These are phyloP conservation scores for Rhopalosiphum padi DNA, from an alignment of 1,140 invertebrate species.

Conservation along the genomic window DNA sequence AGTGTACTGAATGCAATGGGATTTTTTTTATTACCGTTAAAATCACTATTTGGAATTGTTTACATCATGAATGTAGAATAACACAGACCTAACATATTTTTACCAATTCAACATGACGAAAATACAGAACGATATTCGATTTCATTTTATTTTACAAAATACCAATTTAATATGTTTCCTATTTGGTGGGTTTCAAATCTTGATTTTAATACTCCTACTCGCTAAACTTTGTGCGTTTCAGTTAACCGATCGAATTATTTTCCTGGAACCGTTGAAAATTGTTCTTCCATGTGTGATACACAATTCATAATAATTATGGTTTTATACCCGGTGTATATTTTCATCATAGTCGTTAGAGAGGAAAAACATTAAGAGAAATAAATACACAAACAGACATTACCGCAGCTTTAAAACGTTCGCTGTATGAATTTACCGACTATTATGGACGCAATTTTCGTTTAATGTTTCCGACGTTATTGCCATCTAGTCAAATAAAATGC, in stretches of 20 bases:
- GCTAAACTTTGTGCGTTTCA: not conserved
- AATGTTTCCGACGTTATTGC: slow-evolving; percentile 41
- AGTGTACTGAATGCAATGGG: not conserved
- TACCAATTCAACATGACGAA: not conserved
- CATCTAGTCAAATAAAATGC: slow-evolving; percentile 1
- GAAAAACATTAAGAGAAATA: slow-evolving; percentile 15
- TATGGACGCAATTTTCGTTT: slow-evolving; percentile 37
- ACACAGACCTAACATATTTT: too few relatives aligned
- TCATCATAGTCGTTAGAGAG: slow-evolving; percentile 33
- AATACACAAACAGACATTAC: slow-evolving; percentile 43
- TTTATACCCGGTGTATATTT: slow-evolving; percentile 21
- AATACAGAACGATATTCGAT: not conserved
- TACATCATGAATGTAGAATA: too few relatives aligned
- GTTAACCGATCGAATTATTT: not conserved
- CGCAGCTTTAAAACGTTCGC: not conserved
- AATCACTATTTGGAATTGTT: not conserved
- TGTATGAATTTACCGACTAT: slow-evolving; percentile 38
- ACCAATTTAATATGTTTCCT: not conserved
- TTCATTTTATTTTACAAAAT: not conserved
- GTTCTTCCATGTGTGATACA: not conserved
- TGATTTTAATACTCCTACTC: not conserved
- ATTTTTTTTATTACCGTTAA: not conserved
- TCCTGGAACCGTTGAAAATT: too few relatives aligned
- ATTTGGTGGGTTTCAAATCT: not conserved
- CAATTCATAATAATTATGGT: slow-evolving; percentile 42